phyloP scores from a whole-genome alignment of 2,888 invertebrate genomes.

The Hirtodrosophila trivittata region DNA sequence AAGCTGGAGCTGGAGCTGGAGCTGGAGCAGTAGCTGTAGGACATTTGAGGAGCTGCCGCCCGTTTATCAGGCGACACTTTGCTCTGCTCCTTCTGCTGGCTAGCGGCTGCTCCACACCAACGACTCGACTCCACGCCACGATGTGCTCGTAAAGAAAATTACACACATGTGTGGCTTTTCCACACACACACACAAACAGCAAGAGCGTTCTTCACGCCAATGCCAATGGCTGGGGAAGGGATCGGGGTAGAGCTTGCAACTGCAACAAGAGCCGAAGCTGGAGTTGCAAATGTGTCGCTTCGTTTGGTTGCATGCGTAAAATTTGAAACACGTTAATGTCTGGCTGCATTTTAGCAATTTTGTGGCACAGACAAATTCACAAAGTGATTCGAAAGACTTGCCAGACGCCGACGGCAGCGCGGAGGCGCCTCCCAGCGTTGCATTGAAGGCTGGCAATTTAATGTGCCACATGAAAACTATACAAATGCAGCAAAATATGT shows the following conservation, averaged over 20 bases:
- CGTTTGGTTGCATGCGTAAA: conserved; percentile 59
- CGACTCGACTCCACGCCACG: neutral
- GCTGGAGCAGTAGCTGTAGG: conserved; percentile 5
- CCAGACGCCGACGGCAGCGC: neutral
- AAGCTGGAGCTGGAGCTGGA: neutral
- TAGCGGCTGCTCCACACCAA: conserved; percentile 17
- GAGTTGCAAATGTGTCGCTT: conserved; percentile 39
- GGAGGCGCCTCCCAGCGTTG: no score
- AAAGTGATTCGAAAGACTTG: conserved; percentile 24
- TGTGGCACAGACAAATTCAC: conserved; percentile 46
- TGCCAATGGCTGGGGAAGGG: neutral
- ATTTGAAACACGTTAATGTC: conserved; percentile 68
- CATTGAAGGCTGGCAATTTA: no score
- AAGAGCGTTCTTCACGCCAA: neutral
- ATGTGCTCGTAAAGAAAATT: conserved; percentile 67
- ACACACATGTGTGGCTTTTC: conserved; percentile 70
- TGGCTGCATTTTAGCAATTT: conserved; percentile 68
- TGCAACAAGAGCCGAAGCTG: conserved; percentile 9
- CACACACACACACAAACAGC: conserved; percentile 5
- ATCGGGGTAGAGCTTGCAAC: no score
- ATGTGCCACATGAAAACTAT: no score
- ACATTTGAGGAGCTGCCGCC: conserved; percentile 36
- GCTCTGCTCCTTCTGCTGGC: conserved; percentile 2
- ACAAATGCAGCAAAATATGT: no score
- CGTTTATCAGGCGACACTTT: conserved; percentile 67